Evolutionary conservation across 1,140 invertebrate genomes (phyloP), one percentile per base, ranked within the genome.

Genomic region (Drosophila mojavensis): DNA sequence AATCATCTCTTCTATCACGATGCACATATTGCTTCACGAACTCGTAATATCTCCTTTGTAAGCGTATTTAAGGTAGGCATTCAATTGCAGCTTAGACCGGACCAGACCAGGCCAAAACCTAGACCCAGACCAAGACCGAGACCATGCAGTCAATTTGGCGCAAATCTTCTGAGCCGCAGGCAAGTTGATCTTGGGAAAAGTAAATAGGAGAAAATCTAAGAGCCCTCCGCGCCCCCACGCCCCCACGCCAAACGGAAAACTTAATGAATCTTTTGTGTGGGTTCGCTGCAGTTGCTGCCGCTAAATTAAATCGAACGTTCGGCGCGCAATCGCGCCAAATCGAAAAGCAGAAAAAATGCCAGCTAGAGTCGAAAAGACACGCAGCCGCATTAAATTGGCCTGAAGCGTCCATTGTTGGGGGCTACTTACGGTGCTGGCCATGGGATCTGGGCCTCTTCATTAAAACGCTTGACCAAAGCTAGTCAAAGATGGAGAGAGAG

Each of bases 181-280:
- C 65, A 64, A 63, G 60, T 88, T 88, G 83, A 86, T 86, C 82
- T 86, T 85, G 82, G 83, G 85, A 88, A 88, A 86, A 79, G 83
- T 83, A 89, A 88, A 88, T 83, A 88, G 79, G 79, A 75, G 53
- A 59, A 59, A 67, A 54, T 43, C 54, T 58, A 15, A 28, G 10
- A 65, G 53, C 17, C 10, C 17, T 20, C 3, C 9, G 9, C 47
- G 24, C 13, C 41, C 5, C 41, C 4, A 61, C 53, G 67, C 41
- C 33, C 5, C 41, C 4, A 61, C 17, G 17, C 74, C 26, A 70
- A 72, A 71, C 58, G 50, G 10, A 9, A 78, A 88, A 86, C 68
- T 88, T 88, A 86, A 86, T 88, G 83, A 86, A 86, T 79, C 83
- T 88, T 69, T 86, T 72, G 68, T 79, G 77, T 68, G 56, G 47